Percentiles rank a stretch among this genome's conserved stretches.
Evolutionary conservation across 2,888 invertebrate species (phyloP).

Genomic region (Sphaeridia pumilis): DNA sequence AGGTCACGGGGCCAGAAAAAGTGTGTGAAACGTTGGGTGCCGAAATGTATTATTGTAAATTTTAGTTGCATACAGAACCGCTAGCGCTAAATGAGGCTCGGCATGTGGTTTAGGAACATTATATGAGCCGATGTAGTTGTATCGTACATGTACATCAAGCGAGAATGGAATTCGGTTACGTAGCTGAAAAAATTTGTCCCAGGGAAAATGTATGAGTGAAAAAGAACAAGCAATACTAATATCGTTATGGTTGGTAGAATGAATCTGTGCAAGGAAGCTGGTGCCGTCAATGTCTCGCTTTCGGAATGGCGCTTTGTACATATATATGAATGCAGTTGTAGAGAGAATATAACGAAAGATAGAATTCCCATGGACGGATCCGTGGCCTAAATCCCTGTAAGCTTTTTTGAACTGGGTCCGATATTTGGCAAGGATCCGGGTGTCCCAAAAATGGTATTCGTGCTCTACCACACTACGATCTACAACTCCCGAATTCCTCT

Average conservation of each 20-base stretch:
- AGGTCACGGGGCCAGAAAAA: too few species aligned
- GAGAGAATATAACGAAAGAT: too few species aligned
- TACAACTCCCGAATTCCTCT: too few species aligned
- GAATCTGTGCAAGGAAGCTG: too few species aligned
- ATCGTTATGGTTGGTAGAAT: too few species aligned
- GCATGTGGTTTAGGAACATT: not conserved
- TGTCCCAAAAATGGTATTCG: constrained; percentile 25
- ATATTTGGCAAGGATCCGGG: constrained; percentile 18
- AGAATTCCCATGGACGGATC: too few species aligned
- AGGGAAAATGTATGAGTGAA: constrained; percentile 1
- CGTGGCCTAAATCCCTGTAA: constrained; percentile 15
- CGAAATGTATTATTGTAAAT: too few species aligned
- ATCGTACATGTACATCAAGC: not conserved
- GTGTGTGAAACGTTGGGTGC: too few species aligned
- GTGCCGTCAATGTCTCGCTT: too few species aligned
- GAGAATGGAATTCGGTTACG: constrained; percentile 1
- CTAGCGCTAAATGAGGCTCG: not conserved
- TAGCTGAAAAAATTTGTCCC: constrained; percentile 2
- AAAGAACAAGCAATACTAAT: not conserved
- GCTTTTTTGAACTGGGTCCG: constrained; percentile 13
- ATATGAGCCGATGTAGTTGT: not conserved
- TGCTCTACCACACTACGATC: constrained; percentile 6
- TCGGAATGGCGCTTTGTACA: too few species aligned
- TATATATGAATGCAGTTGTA: too few species aligned
- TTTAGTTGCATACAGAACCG: too few species aligned